phyloP scores from a whole-genome alignment of 2,113 vertebrate species.

The Sorex fumeus region DNA sequence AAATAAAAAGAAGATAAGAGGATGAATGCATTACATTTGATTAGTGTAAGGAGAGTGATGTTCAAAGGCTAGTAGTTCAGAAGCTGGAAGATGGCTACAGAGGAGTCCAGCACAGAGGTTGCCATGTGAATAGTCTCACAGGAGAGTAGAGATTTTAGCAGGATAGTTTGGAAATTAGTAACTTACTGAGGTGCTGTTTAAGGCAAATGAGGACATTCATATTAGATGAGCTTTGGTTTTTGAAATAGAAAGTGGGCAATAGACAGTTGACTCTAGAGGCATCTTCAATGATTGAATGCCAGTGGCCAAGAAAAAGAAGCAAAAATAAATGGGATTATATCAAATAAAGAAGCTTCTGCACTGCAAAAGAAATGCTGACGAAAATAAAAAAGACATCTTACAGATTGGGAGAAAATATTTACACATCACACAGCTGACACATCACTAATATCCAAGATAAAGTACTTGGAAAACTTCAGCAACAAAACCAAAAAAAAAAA shows the following conservation, averaged over 20 bases:
- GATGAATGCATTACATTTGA: constrained; percentile 23
- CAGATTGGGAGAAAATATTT: no score
- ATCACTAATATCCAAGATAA: no score
- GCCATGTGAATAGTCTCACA: neutral
- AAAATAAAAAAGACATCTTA: no score
- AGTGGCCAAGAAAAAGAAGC: no score
- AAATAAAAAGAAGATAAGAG: neutral
- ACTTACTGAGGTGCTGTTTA: neutral
- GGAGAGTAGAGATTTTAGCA: neutral
- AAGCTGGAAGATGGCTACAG: neutral
- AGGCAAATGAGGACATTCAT: neutral
- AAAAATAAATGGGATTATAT: no score
- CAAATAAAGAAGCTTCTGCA: no score
- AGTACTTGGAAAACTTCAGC: no score
- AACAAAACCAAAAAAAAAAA: no score
- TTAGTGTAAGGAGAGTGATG: neutral
- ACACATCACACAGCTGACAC: no score
- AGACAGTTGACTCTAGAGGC: neutral
- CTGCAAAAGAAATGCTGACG: no score
- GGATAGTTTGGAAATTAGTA: neutral
- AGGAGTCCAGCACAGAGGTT: neutral
- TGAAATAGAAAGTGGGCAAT: neutral
- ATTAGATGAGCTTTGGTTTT: constrained; percentile 1
- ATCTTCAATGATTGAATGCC: no score
- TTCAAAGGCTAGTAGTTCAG: neutral